Conservation (phyloP, 2,113 vertebrate genomes). For the Hepsetus odoe region DNA sequence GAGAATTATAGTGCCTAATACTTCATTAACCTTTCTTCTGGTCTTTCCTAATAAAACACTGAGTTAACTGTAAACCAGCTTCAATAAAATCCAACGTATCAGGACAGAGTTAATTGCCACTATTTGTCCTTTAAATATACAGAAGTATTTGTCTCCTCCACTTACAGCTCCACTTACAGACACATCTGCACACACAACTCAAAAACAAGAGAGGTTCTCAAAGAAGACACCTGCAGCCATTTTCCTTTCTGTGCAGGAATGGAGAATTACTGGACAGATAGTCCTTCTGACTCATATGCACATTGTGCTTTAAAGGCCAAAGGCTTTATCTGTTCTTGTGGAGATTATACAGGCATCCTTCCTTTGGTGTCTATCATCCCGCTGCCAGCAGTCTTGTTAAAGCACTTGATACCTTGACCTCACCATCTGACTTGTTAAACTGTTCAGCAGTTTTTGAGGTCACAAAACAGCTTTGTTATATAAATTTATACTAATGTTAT, state of each 20-base stretch:
- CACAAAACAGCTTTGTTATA: background rate
- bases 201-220: background rate
- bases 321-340: constrained; percentile 25
- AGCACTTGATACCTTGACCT: constrained; percentile 41
- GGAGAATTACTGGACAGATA: constrained; percentile 30
- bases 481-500: background rate
- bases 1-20: too few relatives aligned
- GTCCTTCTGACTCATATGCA: constrained; percentile 33
- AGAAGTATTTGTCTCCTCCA: background rate
- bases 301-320: constrained; percentile 40
- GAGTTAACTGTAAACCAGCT: too few relatives aligned
- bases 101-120: background rate
- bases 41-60: too few relatives aligned
- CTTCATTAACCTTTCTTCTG: too few relatives aligned
- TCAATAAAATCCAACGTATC: too few relatives aligned
- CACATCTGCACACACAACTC: background rate
- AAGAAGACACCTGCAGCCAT: constrained; percentile 4
- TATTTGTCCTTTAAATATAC: background rate
- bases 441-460: background rate
- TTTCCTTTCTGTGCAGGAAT: constrained; percentile 21
- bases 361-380: constrained; percentile 18
- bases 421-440: constrained; percentile 30
- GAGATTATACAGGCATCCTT: constrained; percentile 45
- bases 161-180: background rate
- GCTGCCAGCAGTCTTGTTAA: constrained; percentile 24